Conservation (phyloP, 37 sponge, comb jelly and placozoan species). For the Diacarnus erythraeanus region DNA sequence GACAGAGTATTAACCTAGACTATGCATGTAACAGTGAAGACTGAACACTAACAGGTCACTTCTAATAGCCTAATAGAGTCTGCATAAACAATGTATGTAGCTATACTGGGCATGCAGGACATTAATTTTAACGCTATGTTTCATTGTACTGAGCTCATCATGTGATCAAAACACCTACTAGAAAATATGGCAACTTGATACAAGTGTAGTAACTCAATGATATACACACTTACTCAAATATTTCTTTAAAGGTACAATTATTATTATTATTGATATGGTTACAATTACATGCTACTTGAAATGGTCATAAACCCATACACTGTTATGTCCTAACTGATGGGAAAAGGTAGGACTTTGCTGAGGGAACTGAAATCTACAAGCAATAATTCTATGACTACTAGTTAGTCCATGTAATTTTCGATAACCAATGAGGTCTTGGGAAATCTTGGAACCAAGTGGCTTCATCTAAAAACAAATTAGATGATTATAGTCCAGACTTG, state of each 20-base stretch:
- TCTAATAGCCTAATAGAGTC: no score
- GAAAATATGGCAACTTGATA: neutral
- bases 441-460: conserved; percentile 49
- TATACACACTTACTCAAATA: no score
- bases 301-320: conserved; percentile 71
- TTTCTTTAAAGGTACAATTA: no score
- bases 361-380: conserved; percentile 71
- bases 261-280: neutral
- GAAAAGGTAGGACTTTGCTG: conserved; percentile 30
- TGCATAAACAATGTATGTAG: no score
- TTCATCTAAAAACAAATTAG: conserved; percentile 57
- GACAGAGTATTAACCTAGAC: no score
- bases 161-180: no score
- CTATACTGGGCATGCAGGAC: no score
- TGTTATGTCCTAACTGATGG: conserved; percentile 44
- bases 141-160: no score
- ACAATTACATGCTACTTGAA: neutral
- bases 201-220: neutral
- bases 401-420: no score
- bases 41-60: no score
- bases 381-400: conserved; percentile 43
- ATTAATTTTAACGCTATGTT: no score
- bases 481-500: neutral
- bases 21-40: no score
- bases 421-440: conserved; percentile 8